Conservation (phyloP, 1,140 invertebrate genomes). For the Pteromalus puparum region DNA sequence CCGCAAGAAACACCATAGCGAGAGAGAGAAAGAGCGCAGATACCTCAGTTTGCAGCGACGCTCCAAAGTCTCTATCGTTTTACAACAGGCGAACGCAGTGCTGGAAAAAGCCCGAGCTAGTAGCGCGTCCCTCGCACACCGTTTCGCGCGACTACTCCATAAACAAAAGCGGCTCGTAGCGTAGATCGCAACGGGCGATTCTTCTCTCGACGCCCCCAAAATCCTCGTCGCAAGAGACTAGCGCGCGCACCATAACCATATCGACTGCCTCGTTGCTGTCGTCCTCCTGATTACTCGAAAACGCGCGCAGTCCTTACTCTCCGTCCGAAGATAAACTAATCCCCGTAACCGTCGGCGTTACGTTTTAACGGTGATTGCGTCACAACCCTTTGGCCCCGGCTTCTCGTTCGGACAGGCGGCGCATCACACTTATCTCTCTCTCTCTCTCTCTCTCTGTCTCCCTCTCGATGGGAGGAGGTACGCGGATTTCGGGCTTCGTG, state of each 20-base stretch:
- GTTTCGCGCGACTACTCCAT: background rate
- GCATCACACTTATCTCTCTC: conserved; percentile 69
- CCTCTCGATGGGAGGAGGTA: conserved; percentile 56
- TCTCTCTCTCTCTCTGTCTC: conserved; percentile 60
- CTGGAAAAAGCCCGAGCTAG: conserved; percentile 1
- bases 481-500: conserved; percentile 21
- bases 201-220: background rate
- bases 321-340: conserved; percentile 70
- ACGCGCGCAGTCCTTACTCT: conserved; percentile 26
- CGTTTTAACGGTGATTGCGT: conserved; percentile 73
- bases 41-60: background rate
- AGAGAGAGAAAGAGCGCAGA: background rate
- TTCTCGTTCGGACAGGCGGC: conserved; percentile 67
- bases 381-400: conserved; percentile 55
- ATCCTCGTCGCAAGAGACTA: background rate
- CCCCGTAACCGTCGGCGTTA: conserved; percentile 70
- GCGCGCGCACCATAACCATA: conserved; percentile 5
- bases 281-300: conserved; percentile 47
- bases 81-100: conserved; percentile 12
- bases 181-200: conserved; percentile 31
- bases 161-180: conserved; percentile 46
- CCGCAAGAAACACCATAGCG: background rate
- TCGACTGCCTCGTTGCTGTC: background rate
- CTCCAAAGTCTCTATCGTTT: conserved; percentile 38
- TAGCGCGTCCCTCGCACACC: background rate